A percentile compares a stretch with the other conserved stretches of the same genome.
These are phyloP conservation scores for Cygnus buccinator DNA, from an alignment of 2,113 vertebrate species.

Conservation along the genomic window DNA sequence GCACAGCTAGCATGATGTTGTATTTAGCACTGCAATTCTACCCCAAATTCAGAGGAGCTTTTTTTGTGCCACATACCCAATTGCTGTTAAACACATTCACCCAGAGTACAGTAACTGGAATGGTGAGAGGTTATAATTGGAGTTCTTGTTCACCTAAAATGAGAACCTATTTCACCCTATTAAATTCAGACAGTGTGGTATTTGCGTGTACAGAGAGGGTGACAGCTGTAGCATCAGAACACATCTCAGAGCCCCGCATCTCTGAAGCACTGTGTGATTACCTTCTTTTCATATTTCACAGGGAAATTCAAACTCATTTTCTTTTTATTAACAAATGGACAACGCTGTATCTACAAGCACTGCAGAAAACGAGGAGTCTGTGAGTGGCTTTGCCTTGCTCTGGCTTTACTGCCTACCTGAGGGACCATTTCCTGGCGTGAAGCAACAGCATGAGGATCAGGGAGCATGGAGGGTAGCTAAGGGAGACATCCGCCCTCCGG, in stretches of 20 bases:
- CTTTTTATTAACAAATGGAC: background rate
- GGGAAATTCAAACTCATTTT: background rate
- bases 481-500: background rate
- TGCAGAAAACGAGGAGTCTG: background rate
- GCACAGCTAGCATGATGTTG: background rate
- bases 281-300: background rate
- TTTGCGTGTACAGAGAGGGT: background rate
- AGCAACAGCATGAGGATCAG: fast-evolving
- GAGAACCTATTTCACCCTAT: constrained; percentile 26
- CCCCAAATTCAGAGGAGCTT: background rate
- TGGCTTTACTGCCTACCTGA: background rate
- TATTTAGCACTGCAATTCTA: background rate
- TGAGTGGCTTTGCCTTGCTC: background rate
- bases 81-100: background rate
- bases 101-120: constrained; percentile 4
- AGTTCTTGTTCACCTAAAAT: constrained; percentile 46
- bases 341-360: background rate
- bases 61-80: background rate
- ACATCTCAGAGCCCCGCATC: background rate
- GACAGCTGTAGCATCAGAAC: background rate
- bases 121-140: constrained; percentile 1
- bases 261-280: background rate
- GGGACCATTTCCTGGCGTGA: fast-evolving
- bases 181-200: constrained; percentile 20
- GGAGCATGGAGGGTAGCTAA: background rate